phyloP scores from a whole-genome alignment of 2,888 invertebrate species.

The Trachelus stipa region DNA sequence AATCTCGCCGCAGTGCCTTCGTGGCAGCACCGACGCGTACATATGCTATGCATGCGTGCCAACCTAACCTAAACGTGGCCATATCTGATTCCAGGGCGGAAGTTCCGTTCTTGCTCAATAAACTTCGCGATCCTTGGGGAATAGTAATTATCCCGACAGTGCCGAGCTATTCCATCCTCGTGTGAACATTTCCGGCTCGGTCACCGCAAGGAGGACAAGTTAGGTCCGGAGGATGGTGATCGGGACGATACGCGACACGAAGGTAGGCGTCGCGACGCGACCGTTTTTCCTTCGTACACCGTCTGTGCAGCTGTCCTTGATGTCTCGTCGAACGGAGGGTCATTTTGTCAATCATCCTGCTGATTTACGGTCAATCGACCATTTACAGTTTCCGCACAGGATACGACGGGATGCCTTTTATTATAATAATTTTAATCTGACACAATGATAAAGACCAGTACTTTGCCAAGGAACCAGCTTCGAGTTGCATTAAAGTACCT shows the following conservation, averaged over 20 bases:
- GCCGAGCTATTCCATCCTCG: not conserved
- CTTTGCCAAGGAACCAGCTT: not conserved
- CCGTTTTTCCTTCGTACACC: not conserved
- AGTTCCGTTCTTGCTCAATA: slow-evolving; percentile 52
- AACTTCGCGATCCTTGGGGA: slow-evolving; percentile 43
- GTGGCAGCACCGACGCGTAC: not conserved
- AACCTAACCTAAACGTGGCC: not conserved
- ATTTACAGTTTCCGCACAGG: not conserved
- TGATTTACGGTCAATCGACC: not conserved
- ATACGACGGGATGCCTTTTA: not conserved
- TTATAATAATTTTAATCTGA: not conserved
- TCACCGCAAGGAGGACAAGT: not conserved
- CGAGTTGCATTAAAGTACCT: not conserved
- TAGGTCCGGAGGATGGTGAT: not conserved
- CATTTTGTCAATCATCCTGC: not conserved
- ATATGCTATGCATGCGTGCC: not conserved
- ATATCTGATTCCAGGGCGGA: slow-evolving; percentile 50
- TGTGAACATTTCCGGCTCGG: not conserved
- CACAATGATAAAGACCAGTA: not conserved
- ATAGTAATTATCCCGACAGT: slow-evolving; percentile 34
- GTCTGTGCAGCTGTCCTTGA: not conserved
- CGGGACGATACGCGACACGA: not conserved
- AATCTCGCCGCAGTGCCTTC: slow-evolving; percentile 26
- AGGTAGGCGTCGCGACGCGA: not conserved
- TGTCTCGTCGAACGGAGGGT: not conserved